Evolutionary conservation across 2,888 invertebrate species (phyloP).

Genomic region (Rhorus exstirpatorius): DNA sequence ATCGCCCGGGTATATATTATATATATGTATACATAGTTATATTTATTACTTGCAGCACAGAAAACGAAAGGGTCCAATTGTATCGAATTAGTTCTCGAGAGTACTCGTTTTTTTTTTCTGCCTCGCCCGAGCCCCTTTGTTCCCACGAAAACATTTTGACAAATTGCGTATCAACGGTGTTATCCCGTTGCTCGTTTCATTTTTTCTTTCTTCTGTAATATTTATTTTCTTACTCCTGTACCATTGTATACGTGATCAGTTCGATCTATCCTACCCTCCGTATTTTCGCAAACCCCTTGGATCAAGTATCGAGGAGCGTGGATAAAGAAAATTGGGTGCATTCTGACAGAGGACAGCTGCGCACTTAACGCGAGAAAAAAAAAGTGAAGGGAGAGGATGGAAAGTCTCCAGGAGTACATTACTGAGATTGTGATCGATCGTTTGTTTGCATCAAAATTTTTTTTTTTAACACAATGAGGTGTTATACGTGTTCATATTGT

Average conservation of each 20-base stretch:
- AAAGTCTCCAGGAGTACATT: slow-evolving; percentile 5
- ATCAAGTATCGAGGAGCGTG: slow-evolving; percentile 45
- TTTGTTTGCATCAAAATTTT: slow-evolving; percentile 12
- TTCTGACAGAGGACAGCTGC: slow-evolving; percentile 45
- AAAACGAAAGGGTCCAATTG: slow-evolving; percentile 62
- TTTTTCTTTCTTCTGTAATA: slow-evolving; percentile 2
- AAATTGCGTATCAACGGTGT: slow-evolving; percentile 51
- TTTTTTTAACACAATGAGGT: slow-evolving; percentile 7
- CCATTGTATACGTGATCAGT: slow-evolving; percentile 27
- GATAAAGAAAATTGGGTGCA: slow-evolving; percentile 49
- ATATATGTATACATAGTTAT: slow-evolving; percentile 32
- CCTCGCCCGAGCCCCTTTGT: slow-evolving; percentile 42
- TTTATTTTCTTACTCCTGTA: slow-evolving; percentile 38
- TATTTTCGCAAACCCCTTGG: slow-evolving; percentile 30
- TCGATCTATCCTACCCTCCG: slow-evolving; percentile 18
- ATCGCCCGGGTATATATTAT: not conserved
- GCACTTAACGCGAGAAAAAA: slow-evolving; percentile 24
- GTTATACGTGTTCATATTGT: not conserved
- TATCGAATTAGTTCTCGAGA: slow-evolving; percentile 76
- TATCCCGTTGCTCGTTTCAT: not conserved
- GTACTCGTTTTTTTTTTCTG: slow-evolving; percentile 42
- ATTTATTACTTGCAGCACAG: slow-evolving; percentile 5
- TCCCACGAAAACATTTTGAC: slow-evolving; percentile 61
- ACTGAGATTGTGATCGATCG: slow-evolving; percentile 31
- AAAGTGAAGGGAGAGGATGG: slow-evolving; percentile 17